Evolutionary conservation across 1,140 invertebrate species (phyloP), one percentile per base, ranked within the genome.

Genomic region (Neodiprion lecontei): DNA sequence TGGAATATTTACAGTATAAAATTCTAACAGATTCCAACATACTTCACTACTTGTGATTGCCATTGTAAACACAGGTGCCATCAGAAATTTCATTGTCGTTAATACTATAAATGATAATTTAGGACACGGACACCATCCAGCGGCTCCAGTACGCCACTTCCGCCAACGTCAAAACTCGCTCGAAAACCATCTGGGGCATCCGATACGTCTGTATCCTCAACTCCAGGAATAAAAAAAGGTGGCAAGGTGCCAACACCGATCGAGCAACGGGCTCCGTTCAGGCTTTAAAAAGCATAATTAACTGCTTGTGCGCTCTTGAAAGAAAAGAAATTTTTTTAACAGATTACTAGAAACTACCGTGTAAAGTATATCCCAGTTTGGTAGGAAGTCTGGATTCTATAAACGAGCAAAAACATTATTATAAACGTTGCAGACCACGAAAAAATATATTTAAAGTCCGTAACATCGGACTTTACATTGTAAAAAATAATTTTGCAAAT

Each of bases 51-150:
- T 40, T 40, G 5, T 40, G 28, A 40, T 40, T 40, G 28, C 1
- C 1, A 40, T 40, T 40, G 2, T 40, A 40, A 1, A 40, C 28
- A 40, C 28, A 40, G 28, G 28, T 40, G 28, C 5, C 5, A 40
- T 40, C 28, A 40, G 28, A 40, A 40, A 40, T 14, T 73, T 69
- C 70, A 69, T 47, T 48, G 28, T 75, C 71, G 48, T 67, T 67
- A 68, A 48, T 69, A 61, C 71, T 28, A 21, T 79, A 17, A 66
- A 23, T 61, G 69, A 70, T 75, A 76, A 72, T 73, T 79, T 73
- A 88, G 93, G 84, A 91, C 92, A 85, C 89, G 92, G 86, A 93
- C 93, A 80, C 91, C 93, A 61, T 93, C 93, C 1, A 89, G 88
- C 79, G 92, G 92, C 23, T 92, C 92, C 49, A 92, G 91, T 73